Conservation (phyloP, 2,113 vertebrate species). For the Colossoma macropomum region DNA sequence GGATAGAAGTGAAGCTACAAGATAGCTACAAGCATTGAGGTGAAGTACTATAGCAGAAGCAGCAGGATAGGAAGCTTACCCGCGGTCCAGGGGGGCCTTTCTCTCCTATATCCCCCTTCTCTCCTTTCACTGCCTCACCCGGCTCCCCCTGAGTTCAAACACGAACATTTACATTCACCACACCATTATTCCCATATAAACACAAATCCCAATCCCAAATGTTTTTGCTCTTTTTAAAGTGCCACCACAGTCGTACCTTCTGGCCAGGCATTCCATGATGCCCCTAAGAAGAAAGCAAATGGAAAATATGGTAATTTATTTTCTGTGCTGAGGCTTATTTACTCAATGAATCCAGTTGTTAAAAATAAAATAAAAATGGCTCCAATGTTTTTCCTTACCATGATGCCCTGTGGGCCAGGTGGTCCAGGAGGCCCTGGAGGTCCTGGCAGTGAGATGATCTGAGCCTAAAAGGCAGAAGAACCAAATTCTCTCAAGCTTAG, state of each 20-base stretch:
- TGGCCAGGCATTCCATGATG: slow-evolving; percentile 89
- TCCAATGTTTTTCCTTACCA: slow-evolving; percentile 58
- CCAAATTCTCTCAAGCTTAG: neutral
- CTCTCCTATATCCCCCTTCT: slow-evolving; percentile 74
- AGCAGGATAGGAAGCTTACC: slow-evolving; percentile 60
- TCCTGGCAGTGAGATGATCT: slow-evolving; percentile 90
- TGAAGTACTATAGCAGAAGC: neutral
- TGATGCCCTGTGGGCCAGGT: slow-evolving; percentile 76
- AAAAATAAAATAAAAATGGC: neutral
- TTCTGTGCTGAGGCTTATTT: neutral
- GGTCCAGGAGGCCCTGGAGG: slow-evolving; percentile 86
- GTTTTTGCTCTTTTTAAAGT: slow-evolving; percentile 13
- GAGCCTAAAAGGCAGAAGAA: slow-evolving; percentile 66
- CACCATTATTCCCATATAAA: slow-evolving; percentile 21
- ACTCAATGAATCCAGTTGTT: neutral
- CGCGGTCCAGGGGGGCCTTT: slow-evolving; percentile 63
- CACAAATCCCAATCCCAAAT: slow-evolving; percentile 46
- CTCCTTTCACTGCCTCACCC: slow-evolving; percentile 74
- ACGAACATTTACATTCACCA: neutral
- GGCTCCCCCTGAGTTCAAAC: slow-evolving; percentile 76
- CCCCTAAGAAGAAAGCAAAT: slow-evolving; percentile 76
- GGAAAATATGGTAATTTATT: neutral
- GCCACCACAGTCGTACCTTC: slow-evolving; percentile 80
- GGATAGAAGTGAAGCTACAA: neutral
- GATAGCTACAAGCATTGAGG: neutral